phyloP scores from a whole-genome alignment of 1,140 invertebrate species.

The Plectus sambesii region DNA sequence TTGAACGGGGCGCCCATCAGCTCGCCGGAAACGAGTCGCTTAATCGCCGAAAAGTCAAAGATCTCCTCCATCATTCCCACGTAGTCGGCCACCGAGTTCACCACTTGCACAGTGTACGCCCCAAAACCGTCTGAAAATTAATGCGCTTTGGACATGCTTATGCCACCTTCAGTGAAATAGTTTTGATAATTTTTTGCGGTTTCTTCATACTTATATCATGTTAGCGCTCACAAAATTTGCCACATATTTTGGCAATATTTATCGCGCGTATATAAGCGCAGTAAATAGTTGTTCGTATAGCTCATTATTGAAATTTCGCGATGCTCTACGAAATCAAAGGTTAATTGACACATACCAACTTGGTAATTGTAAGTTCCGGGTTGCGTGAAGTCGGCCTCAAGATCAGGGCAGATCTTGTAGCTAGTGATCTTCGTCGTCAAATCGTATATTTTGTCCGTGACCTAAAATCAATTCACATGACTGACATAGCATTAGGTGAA shows the following conservation, averaged over 20 bases:
- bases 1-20: constrained; percentile 58
- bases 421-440: constrained; percentile 64
- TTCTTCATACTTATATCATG: too few species aligned
- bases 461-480: constrained; percentile 25
- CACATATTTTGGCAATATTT: too few species aligned
- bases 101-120: constrained; percentile 71
- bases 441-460: constrained; percentile 74
- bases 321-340: too few species aligned
- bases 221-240: too few species aligned
- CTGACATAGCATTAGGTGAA: too few species aligned
- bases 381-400: constrained; percentile 64
- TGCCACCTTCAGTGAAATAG: neutral
- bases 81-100: constrained; percentile 84
- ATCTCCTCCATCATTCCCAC: constrained; percentile 84
- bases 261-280: too few species aligned
- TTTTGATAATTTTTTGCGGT: too few species aligned
- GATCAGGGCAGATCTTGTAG: constrained; percentile 66
- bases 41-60: constrained; percentile 79
- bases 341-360: constrained; percentile 44
- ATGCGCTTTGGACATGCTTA: constrained; percentile 7
- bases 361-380: constrained; percentile 56
- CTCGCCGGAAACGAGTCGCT: constrained; percentile 61
- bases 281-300: too few species aligned
- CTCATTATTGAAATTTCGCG: too few species aligned
- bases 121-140: constrained; percentile 53